Evolutionary conservation across 2,113 vertebrate genomes (phyloP), one percentile per base, ranked within the genome.

Genomic region (Aegithalos caudatus): DNA sequence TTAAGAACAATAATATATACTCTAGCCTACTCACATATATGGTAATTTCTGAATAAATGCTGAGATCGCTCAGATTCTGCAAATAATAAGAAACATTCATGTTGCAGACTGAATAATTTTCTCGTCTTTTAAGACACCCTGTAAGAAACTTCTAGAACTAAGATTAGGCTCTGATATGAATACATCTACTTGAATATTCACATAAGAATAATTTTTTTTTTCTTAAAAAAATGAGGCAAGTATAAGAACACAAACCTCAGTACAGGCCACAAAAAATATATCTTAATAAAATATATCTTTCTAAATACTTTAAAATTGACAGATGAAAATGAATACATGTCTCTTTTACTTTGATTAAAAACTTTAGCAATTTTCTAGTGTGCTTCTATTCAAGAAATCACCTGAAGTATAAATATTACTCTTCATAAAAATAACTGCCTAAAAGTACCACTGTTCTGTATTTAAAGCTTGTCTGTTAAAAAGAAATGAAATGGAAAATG

Each of bases 151-250:
- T 79, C 9, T 74, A 27, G 4, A 71, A 62, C n/a, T 64, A 76
- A 62, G 44, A 44, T 60, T 40, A 56, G 42, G 77, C 33, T 19
- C 13, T 54, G 23, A 38, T 9, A 14, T 35, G 12, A 79, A 71
- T 48, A 28, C 7, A 11, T 7, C 6, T 44, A 12, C 7, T 9
- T 0, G 0, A 33, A 51, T 64, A 56, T 50, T 90, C 44, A 71
- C 2, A 6, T 40, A 19, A 71, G 6, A 72, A n/a, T n/a, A 61
- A 45, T 16, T 4, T 6, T 23, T 40, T 71, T 71, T 61, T 61
- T 48, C 31, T 65, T 53, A 44, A 73, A 89, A 51, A 81, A 74
- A 35, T n/a, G 6, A 62, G 3, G 28, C 5, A 10, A 28, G 4
- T 47, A 27, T 40, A 51, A 57, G 9, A 85, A 70, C 27, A 23